Evolutionary conservation across 1,140 invertebrate species (phyloP).

Genomic region (Thaumetopoea pityocampa): DNA sequence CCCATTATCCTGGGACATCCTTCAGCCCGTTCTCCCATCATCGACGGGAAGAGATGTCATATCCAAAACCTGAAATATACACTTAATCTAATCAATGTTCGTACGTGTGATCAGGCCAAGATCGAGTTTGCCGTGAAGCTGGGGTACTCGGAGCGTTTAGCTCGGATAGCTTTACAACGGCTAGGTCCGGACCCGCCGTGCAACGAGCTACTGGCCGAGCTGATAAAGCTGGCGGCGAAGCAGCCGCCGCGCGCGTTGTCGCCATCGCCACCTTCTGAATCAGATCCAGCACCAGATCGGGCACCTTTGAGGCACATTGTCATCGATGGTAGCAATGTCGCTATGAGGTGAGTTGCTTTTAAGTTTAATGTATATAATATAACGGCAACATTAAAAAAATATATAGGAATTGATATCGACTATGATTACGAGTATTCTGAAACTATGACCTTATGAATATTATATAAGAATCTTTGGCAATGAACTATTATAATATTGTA

Average conservation of each 20-base stretch:
- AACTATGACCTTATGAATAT: too few relatives aligned
- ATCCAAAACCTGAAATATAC: too few relatives aligned
- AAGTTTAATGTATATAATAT: slow-evolving; percentile 3
- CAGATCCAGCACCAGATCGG: slow-evolving; percentile 44
- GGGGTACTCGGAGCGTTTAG: slow-evolving; percentile 92
- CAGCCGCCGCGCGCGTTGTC: slow-evolving; percentile 48
- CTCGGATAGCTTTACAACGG: slow-evolving; percentile 89
- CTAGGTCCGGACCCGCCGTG: slow-evolving; percentile 88
- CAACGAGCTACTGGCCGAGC: slow-evolving; percentile 90
- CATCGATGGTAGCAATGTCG: slow-evolving; percentile 98
- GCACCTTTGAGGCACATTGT: slow-evolving; percentile 88
- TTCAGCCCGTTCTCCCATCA: too few relatives aligned
- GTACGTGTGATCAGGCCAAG: slow-evolving; percentile 38
- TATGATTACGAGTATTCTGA: too few relatives aligned
- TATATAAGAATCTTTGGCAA: too few relatives aligned
- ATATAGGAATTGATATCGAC: too few relatives aligned
- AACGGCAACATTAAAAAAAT: too few relatives aligned
- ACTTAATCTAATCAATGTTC: slow-evolving; percentile 8
- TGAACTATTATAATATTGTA: too few relatives aligned
- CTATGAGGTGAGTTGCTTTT: slow-evolving; percentile 86
- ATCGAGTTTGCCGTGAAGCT: slow-evolving; percentile 80
- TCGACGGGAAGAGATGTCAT: too few relatives aligned
- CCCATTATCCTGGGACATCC: too few relatives aligned
- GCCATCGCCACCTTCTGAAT: slow-evolving; percentile 39
- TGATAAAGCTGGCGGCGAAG: slow-evolving; percentile 85